phyloP scores from a whole-genome alignment of 2,797 vertebrate genomes.

The Pangasius larnaudii region DNA sequence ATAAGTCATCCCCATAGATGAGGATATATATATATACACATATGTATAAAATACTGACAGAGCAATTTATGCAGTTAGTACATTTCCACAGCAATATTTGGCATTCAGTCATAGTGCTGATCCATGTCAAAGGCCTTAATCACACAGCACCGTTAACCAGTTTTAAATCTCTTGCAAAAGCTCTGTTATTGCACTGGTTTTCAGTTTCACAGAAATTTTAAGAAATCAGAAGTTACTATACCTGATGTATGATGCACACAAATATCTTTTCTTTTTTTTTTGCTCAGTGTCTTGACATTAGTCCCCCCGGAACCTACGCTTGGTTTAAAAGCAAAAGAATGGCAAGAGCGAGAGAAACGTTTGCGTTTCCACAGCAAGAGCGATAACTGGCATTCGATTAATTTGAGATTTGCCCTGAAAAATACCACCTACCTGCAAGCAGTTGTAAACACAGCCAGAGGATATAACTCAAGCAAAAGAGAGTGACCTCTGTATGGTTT shows the following conservation, averaged over 20 bases:
- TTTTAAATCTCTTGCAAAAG: background rate
- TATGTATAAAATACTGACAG: background rate
- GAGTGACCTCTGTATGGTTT: slow-evolving; percentile 80
- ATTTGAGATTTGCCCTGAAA: slow-evolving; percentile 72
- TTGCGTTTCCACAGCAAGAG: slow-evolving; percentile 67
- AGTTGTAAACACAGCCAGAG: slow-evolving; percentile 87
- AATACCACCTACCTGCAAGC: slow-evolving; percentile 80
- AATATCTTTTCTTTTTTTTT: background rate
- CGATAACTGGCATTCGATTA: slow-evolving; percentile 71
- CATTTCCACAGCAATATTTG: background rate
- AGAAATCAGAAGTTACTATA: slow-evolving; percentile 19
- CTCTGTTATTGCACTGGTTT: background rate
- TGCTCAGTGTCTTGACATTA: slow-evolving; percentile 49
- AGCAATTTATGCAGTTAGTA: background rate
- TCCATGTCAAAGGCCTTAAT: slow-evolving; percentile 17
- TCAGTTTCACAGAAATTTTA: background rate
- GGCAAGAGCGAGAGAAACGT: slow-evolving; percentile 57
- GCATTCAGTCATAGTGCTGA: background rate
- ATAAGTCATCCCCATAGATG: background rate
- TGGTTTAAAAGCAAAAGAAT: slow-evolving; percentile 58
- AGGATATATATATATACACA: background rate
- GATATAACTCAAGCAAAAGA: slow-evolving; percentile 81
- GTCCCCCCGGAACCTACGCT: slow-evolving; percentile 40
- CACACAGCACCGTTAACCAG: background rate
- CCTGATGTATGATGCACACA: slow-evolving; percentile 28